phyloP scores from a whole-genome alignment of 2,888 invertebrate species.

The Nemotelus pantherinus region DNA sequence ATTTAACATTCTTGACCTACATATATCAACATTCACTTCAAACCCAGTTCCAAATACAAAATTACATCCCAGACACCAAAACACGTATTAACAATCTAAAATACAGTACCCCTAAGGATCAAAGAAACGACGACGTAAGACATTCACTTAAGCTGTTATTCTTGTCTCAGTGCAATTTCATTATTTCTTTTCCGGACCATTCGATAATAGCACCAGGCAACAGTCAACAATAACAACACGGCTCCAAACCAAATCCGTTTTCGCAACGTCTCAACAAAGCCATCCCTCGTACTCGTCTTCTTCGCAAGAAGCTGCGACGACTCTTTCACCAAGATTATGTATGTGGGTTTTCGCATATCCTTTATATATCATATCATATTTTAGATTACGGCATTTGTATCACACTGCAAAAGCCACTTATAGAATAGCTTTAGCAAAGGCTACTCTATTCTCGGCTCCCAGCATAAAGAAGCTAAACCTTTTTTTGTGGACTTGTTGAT shows the following conservation, averaged over 20 bases:
- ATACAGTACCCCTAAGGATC: not conserved
- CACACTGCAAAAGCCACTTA: not conserved
- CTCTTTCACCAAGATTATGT: not conserved
- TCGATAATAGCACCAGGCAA: not conserved
- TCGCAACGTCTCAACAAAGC: not conserved
- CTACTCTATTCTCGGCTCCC: not conserved
- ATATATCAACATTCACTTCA: no score
- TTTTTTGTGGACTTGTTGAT: not conserved
- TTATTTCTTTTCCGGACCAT: not conserved
- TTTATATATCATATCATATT: not conserved
- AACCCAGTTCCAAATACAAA: no score
- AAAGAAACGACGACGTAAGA: not conserved
- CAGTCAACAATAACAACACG: not conserved
- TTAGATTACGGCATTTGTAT: constrained; percentile 3
- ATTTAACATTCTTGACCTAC: no score
- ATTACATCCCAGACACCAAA: no score
- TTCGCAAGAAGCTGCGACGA: not conserved
- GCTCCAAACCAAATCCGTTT: not conserved
- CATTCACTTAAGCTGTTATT: not conserved
- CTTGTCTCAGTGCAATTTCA: not conserved
- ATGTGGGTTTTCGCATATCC: not conserved
- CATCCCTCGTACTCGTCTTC: not conserved
- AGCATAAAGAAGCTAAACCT: not conserved
- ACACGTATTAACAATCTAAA: no score
- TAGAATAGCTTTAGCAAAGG: not conserved